Base-by-base conservation (phyloP, 1,140 invertebrate genomes). In the Hormaphis cornu region DNA sequence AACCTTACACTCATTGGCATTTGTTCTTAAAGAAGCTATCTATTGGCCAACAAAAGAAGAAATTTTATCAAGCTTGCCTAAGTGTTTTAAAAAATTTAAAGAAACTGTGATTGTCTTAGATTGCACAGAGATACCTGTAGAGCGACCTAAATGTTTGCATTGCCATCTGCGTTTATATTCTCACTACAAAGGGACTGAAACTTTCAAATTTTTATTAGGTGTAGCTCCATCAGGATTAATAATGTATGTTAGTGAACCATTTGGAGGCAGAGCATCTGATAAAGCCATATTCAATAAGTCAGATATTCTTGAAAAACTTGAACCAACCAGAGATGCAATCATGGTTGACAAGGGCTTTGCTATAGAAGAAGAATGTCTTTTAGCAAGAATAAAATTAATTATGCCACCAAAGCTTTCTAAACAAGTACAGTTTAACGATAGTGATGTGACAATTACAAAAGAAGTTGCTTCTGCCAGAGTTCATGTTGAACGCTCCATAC, bases 11-110 rank as follows among this genome's bases (percentile, higher is more conserved):
- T 14, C 7, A 40, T 14, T 40, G 7, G 37, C 37, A 14, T 14
- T 8, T 14, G 14, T 40, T 8, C 14, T 40, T 40, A 40, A 40
- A 40, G 37, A 7, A 40, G 7, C 14, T 8, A 33, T 54, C 12
- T 54, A 54, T 54, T 54, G 53, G 30, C 53, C n/a, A 33, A 33
- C 53, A 12, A 54, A 54, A n/a, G 16, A 54, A 54, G 28, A 54
- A 54, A 54, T 33, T 54, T 33, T 8, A 35, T 35, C 30, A 54
- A 54, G 35, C 14, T 12, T 14, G 7, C 50, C 50, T 30, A 30
- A 14, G 28, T 33, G 50, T 26, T 53, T 53, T 53, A 26, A 54
- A 1, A 54, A 54, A 18, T 54, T 54, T 54, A 54, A 53, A 5
- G 33, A 54, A 33, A 28, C 33, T 9, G 20, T 26, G 16, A n/a